phyloP scores from a whole-genome alignment of 1,140 invertebrate genomes.

The Lepidotrigona ventralis region DNA sequence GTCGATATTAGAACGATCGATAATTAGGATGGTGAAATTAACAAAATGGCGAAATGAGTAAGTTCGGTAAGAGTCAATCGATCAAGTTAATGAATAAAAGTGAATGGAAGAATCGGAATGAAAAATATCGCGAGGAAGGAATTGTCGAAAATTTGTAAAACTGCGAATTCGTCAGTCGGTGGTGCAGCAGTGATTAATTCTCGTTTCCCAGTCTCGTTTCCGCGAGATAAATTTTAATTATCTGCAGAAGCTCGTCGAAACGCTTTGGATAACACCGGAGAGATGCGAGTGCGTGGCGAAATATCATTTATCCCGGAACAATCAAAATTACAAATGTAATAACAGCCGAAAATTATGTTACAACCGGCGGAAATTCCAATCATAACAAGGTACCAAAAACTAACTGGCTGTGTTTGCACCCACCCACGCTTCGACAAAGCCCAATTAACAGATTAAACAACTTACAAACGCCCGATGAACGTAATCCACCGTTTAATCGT shows the following conservation, averaged over 20 bases:
- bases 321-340: neutral
- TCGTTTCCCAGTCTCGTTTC: neutral
- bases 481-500: too few species aligned
- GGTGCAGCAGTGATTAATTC: neutral
- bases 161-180: too few species aligned
- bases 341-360: neutral
- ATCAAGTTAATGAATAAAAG: too few species aligned
- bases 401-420: neutral
- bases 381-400: neutral
- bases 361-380: neutral
- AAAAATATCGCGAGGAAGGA: too few species aligned
- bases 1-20: too few species aligned
- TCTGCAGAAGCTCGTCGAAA: neutral
- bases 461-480: neutral
- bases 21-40: too few species aligned
- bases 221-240: neutral
- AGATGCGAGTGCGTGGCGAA: neutral
- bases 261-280: neutral
- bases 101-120: too few species aligned
- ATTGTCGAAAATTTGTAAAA: too few species aligned
- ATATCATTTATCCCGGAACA: neutral
- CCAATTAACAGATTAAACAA: neutral
- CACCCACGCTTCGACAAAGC: neutral
- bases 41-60: too few species aligned
- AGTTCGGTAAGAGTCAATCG: too few species aligned